A percentile compares a stretch with the other conserved stretches of the same genome.
Evolutionary conservation across 2,888 invertebrate genomes (phyloP).

Genomic region (Platycnemis pennipes): DNA sequence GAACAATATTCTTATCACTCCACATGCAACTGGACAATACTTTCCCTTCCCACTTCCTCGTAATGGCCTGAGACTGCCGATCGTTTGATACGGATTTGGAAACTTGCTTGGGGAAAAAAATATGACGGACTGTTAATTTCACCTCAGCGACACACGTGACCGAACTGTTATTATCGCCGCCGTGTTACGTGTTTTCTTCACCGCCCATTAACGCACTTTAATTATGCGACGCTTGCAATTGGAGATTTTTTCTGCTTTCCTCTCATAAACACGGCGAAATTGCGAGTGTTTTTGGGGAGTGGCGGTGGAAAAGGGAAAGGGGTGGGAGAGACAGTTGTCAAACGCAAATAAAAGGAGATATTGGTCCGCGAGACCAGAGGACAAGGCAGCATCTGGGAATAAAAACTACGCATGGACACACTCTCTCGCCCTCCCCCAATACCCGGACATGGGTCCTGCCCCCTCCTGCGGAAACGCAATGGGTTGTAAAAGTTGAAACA

Average conservation of each 20-base stretch:
- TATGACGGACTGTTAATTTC: background rate
- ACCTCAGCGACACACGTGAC: constrained; percentile 29
- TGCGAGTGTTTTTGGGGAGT: background rate
- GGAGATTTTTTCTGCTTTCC: constrained; percentile 56
- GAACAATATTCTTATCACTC: constrained; percentile 13
- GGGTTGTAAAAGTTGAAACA: constrained; percentile 64
- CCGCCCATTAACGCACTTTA: constrained; percentile 51
- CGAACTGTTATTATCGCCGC: constrained; percentile 13
- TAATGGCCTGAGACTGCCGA: constrained; percentile 13
- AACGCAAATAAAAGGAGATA: constrained; percentile 65
- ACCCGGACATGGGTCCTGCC: background rate
- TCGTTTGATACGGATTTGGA: constrained; percentile 19
- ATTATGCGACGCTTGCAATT: constrained; percentile 55
- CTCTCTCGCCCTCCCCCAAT: background rate
- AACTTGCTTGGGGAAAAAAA: background rate
- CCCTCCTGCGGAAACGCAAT: constrained; percentile 4
- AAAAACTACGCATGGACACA: constrained; percentile 34
- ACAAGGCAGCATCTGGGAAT: constrained; percentile 65
- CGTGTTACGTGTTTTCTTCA: constrained; percentile 50
- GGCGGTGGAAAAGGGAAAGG: background rate
- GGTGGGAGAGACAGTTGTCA: constrained; percentile 55
- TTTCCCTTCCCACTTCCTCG: background rate
- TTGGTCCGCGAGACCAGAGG: constrained; percentile 60
- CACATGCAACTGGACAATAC: background rate
- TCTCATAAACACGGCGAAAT: constrained; percentile 49